Evolutionary conservation across 2,888 invertebrate genomes (phyloP).

Genomic region (Hirtodrosophila cameraria): DNA sequence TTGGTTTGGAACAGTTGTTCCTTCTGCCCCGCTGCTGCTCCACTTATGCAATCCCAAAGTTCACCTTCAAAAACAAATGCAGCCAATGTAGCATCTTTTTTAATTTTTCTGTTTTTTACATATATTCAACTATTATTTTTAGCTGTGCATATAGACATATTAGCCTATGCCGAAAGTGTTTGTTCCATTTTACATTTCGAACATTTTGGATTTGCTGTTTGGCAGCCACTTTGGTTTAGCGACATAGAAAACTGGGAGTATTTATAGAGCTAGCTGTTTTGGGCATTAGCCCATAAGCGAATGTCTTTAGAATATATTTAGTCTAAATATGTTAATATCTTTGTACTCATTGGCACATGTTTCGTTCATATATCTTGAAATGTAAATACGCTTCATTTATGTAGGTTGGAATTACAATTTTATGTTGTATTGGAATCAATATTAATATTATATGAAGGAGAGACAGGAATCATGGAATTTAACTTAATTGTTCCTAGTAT

Average conservation of each 20-base stretch:
- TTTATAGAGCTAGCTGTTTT: conserved; percentile 50
- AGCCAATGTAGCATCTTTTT: neutral
- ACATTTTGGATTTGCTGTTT: conserved; percentile 45
- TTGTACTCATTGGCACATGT: conserved; percentile 16
- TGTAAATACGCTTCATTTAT: neutral
- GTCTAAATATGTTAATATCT: conserved; percentile 52
- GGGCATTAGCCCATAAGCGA: conserved; percentile 30
- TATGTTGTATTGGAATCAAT: neutral
- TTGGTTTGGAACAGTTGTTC: conserved; percentile 9
- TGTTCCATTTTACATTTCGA: conserved; percentile 69
- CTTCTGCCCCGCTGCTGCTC: conserved; percentile 28
- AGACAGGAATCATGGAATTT: no score
- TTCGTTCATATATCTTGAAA: conserved; percentile 6
- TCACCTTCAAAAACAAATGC: conserved; percentile 56
- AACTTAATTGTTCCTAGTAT: no score
- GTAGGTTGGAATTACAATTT: neutral
- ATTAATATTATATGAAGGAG: conserved; percentile 9
- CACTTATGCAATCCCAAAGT: conserved; percentile 57
- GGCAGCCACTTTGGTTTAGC: conserved; percentile 10
- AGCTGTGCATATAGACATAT: no score
- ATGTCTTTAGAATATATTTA: conserved; percentile 45
- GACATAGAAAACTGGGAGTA: conserved; percentile 18
- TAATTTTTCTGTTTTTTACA: conserved; percentile 13
- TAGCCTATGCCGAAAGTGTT: conserved; percentile 37
- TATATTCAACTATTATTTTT: conserved; percentile 46